These are phyloP conservation scores for Clarias gariepinus DNA, from an alignment of 2,113 vertebrate genomes.

Conservation along the genomic window DNA sequence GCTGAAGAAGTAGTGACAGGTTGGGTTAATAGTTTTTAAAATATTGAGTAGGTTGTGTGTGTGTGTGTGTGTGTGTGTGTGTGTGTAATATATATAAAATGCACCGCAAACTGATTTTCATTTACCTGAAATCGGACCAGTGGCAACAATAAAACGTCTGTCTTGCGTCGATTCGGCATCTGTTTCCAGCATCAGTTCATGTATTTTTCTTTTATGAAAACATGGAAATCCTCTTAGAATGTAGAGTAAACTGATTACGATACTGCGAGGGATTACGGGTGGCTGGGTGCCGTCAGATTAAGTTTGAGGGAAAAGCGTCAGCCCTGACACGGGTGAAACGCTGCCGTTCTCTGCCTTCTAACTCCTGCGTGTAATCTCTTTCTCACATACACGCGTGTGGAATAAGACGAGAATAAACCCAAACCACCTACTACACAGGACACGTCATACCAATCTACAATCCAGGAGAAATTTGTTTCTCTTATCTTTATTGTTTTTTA, in stretches of 20 bases:
- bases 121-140: slow-evolving; percentile 46
- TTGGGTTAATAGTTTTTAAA: not conserved
- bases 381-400: slow-evolving; percentile 29
- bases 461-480: not conserved
- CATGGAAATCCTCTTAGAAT: slow-evolving; percentile 91
- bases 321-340: slow-evolving; percentile 82
- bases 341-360: slow-evolving; percentile 72
- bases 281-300: slow-evolving; percentile 93
- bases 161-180: slow-evolving; percentile 76
- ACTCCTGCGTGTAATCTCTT: slow-evolving; percentile 71
- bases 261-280: slow-evolving; percentile 91
- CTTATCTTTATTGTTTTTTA: not conserved
- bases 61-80: no score
- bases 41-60: not conserved
- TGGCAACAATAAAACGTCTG: slow-evolving; percentile 62
- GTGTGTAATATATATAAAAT: not conserved
- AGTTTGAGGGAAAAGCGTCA: slow-evolving; percentile 81
- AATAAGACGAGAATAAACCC: slow-evolving; percentile 45
- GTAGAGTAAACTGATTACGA: slow-evolving; percentile 96
- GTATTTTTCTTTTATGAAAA: slow-evolving; percentile 75
- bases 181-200: slow-evolving; percentile 84
- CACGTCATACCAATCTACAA: slow-evolving; percentile 13
- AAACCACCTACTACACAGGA: slow-evolving; percentile 5
- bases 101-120: slow-evolving; percentile 61
- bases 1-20: not conserved